Evolutionary conservation across 2,888 invertebrate species (phyloP), one percentile per base, ranked within the genome.

Genomic region (Helicoverpa assulta): DNA sequence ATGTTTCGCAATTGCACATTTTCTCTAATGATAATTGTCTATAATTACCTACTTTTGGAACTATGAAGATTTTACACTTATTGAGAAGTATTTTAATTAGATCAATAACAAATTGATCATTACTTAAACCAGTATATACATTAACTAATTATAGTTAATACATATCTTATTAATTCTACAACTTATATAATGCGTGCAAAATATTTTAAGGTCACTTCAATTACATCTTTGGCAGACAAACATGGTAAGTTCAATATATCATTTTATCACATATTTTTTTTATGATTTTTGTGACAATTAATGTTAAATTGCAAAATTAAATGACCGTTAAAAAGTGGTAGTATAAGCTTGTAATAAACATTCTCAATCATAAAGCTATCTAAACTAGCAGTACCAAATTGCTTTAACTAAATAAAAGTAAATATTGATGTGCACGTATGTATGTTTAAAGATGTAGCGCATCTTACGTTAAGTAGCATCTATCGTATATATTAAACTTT

Each of bases 221-320:
- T 37, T 56, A 5, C 14, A 29, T 40, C 26, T 60, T 29, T n/a
- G 26, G 8, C 16, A 29, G 47, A n/a, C 10, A 19, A 72, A 73
- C n/a, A 72, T 72, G 72, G 73, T 72, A 60, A 72, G 72, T 26
- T 56, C 47, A 43, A 40, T 40, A 40, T 14, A 40, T 40, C 2
- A 12, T 40, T 40, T 4, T 14, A 40, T 14, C 12, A 0, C 14
- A 3, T 10, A 8, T 26, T 19, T 50, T 43, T 37, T 16, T 66
- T 3, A 33, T 47, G 33, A 14, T 18, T 47, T n/a, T 40, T n/a
- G 18, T 50, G 10, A 29, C 29, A 4, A 19, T 21, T 33, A 1
- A 1, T 29, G 14, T 19, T 47, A 40, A 14, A 10, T 37, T 37
- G 12, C 12, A 12, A 37, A 3, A 37, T 10, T 37, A 8, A 37